A percentile compares a stretch with the other conserved stretches of the same genome.
These are phyloP conservation scores for Lacerta bilineata DNA, from an alignment of 2,797 vertebrate species.

Conservation along the genomic window DNA sequence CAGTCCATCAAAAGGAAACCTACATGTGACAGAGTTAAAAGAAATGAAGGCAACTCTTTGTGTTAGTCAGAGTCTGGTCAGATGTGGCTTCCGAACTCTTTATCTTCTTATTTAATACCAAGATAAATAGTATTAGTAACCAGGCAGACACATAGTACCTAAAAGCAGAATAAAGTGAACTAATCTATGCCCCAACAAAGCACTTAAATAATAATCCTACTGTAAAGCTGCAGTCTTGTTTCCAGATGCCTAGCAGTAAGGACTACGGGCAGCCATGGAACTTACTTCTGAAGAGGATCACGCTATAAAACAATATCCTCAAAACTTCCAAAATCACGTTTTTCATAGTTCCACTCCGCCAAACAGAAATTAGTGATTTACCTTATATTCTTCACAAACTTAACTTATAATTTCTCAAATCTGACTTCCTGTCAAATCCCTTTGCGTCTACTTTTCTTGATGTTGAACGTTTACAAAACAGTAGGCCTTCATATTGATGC, in stretches of 20 bases:
- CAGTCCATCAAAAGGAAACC: constrained; percentile 3
- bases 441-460: too few relatives aligned
- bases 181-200: background rate
- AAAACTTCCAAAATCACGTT: background rate
- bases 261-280: background rate
- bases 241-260: background rate
- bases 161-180: background rate
- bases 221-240: background rate
- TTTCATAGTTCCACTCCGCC: too few relatives aligned
- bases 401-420: too few relatives aligned
- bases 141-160: background rate
- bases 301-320: too few relatives aligned
- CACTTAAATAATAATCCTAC: background rate
- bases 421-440: too few relatives aligned
- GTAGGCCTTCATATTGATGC: too few relatives aligned
- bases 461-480: too few relatives aligned
- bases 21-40: constrained; percentile 8
- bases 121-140: constrained; percentile 10
- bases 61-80: background rate
- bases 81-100: background rate
- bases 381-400: too few relatives aligned
- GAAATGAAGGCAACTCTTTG: constrained; percentile 2
- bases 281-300: background rate
- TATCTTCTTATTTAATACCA: constrained; percentile 18
- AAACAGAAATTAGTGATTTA: background rate